Percentiles rank a stretch among this genome's conserved stretches.
Evolutionary conservation across 2,113 vertebrate genomes (phyloP).

Genomic region (Steatornis caripensis): DNA sequence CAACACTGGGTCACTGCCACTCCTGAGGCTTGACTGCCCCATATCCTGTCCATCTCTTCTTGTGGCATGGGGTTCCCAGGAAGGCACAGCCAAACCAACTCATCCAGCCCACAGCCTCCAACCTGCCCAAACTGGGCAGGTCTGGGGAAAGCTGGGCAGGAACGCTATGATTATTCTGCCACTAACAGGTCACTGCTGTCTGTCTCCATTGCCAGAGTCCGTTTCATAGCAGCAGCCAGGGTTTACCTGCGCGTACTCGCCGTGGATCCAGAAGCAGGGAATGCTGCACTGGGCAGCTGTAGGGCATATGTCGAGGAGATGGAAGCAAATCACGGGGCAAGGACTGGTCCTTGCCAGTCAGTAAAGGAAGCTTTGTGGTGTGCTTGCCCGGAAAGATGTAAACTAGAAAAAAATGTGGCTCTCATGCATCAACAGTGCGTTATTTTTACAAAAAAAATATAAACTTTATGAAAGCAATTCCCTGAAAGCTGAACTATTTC

Average conservation of each 20-base stretch:
- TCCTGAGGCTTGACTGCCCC: background rate
- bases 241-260: background rate
- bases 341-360: background rate
- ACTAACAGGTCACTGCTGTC: background rate
- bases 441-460: background rate
- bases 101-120: background rate
- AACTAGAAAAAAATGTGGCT: background rate
- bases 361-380: background rate
- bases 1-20: background rate
- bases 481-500: background rate
- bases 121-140: background rate
- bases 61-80: background rate
- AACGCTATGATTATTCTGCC: background rate
- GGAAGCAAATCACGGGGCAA: background rate
- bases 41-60: background rate
- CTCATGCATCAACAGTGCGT: background rate
- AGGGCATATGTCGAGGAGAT: background rate
- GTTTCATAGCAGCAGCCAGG: background rate
- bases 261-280: background rate
- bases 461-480: background rate
- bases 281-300: background rate
- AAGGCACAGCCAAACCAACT: background rate
- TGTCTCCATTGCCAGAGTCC: background rate
- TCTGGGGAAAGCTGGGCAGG: background rate
- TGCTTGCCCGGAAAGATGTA: background rate